These are phyloP conservation scores for Tetrapedia diversipes DNA, from an alignment of 2,888 invertebrate genomes.

Conservation along the genomic window DNA sequence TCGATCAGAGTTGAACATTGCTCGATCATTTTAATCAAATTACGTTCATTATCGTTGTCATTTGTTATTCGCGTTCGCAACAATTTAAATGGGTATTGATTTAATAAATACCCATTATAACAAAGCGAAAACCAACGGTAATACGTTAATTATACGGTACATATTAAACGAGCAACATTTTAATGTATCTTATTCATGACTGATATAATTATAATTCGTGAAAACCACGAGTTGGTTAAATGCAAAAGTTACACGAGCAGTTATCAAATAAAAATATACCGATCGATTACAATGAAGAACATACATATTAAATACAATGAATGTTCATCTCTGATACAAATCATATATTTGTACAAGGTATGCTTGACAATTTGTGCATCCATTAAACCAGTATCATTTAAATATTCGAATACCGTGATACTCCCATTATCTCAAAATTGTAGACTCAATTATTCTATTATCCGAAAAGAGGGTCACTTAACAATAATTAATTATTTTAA, in stretches of 20 bases:
- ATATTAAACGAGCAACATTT: conserved; percentile 9
- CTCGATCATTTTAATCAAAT: conserved; percentile 8
- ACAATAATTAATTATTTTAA: too few relatives aligned
- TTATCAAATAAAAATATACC: background rate
- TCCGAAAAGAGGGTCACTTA: too few relatives aligned
- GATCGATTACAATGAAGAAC: background rate
- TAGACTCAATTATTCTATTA: background rate
- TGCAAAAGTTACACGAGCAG: background rate
- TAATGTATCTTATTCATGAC: background rate
- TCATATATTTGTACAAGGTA: too few relatives aligned
- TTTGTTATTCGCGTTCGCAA: background rate
- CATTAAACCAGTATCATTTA: background rate
- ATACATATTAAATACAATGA: too few relatives aligned
- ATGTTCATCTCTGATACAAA: background rate
- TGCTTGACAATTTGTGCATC: background rate
- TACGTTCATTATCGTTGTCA: background rate
- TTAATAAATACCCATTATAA: conserved; percentile 2
- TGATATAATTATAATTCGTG: background rate
- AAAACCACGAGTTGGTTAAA: background rate
- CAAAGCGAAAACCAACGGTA: background rate
- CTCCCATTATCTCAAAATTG: too few relatives aligned
- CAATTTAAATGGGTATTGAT: background rate
- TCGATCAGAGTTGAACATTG: background rate
- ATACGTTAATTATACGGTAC: background rate
- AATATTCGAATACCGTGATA: conserved; percentile 1